Base-by-base conservation (phyloP, 2,113 vertebrate species). In the Carettochelys insculpta region DNA sequence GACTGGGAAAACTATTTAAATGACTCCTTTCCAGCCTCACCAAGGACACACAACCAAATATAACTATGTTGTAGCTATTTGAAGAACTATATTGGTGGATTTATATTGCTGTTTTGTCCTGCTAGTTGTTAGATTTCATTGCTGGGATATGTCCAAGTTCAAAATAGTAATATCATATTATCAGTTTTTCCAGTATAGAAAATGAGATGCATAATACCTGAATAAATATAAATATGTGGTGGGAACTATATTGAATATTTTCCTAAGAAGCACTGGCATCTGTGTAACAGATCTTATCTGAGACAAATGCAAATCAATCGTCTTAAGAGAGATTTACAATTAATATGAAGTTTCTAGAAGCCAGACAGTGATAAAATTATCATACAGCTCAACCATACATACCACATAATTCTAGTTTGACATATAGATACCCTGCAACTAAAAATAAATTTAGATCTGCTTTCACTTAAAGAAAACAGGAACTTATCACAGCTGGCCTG, bases 241-340 rank as follows among this genome's bases (percentile, higher is more conserved):
- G 5, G 41, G 51, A 94, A 93, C n/a, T 51, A 25, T 79, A 86
- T 80, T 86, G 75, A 4, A 2, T 75, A 47, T 94, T 93, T 90
- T 95, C 47, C 89, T 97, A 48, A 77, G 85, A 83, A 41, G 71
- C 77, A 88, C 84, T 88, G 41, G 34, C 80, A 54, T 80, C 89
- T 76, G 34, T 75, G 51, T 90, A 91, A 92, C 87, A 90, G 50
- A 24, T 76, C 83, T 93, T 94, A 68, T 81, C 79, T 93, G 92
- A 94, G 41, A 29, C 53, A 89, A 89, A 80, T 83, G 94, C 93
- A 96, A 95, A 85, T 96, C 92, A 94, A 94, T 96, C 92, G 93
- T 80, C 80, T 80, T 87, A 89, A 87, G 92, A 95, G 87, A 86
- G 11, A 92, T 91, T 93, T 94, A 29, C 20, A 73, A 71, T 89